Conservation (phyloP, 2,797 vertebrate species). For the Amazonetta brasiliensis region DNA sequence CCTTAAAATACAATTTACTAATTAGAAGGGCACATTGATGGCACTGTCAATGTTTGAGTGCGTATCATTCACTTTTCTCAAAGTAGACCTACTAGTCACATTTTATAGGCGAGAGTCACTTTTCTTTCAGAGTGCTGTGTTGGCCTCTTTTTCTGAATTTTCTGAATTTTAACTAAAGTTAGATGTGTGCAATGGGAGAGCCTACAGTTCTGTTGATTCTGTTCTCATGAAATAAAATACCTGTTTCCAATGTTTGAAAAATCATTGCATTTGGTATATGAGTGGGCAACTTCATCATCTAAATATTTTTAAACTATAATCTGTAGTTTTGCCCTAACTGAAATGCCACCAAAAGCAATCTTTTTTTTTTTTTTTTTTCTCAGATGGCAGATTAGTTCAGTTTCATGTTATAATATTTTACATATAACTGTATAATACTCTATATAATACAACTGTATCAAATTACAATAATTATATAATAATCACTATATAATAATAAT, state of each 20-base stretch:
- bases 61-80: slow-evolving; percentile 17
- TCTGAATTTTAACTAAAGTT: background rate
- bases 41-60: slow-evolving; percentile 16
- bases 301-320: background rate
- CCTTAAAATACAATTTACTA: slow-evolving; percentile 16
- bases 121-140: slow-evolving; percentile 8
- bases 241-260: background rate
- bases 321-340: background rate
- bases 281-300: background rate
- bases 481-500: too few relatives aligned
- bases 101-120: background rate
- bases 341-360: background rate
- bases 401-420: background rate
- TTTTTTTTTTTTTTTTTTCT: background rate
- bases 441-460: too few relatives aligned
- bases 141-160: background rate
- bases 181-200: background rate
- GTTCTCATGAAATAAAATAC: background rate
- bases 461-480: too few relatives aligned
- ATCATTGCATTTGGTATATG: background rate
- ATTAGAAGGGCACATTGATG: slow-evolving; percentile 13
- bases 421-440: too few relatives aligned
- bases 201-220: background rate
- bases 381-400: background rate
- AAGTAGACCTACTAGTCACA: background rate